Base-by-base conservation (phyloP, 2,113 vertebrate species). In the Amphiprion ocellaris region DNA sequence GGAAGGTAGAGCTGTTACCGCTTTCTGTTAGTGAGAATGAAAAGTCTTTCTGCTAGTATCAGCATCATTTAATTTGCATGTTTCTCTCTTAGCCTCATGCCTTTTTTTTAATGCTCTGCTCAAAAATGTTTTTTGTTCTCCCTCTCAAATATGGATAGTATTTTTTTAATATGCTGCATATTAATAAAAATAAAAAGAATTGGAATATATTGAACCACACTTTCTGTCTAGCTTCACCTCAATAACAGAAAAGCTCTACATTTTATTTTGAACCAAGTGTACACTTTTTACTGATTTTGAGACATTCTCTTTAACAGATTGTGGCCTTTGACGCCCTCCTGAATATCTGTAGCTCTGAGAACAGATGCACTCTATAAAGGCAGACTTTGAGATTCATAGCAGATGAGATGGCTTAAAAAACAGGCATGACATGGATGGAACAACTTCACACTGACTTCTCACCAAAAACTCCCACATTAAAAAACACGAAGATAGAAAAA, bases 391-490 rank as follows among this genome's bases (percentile, higher is more conserved):
- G 53, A 62, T 17, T 15, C 41, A 55, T 16, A 82, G 33, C 58
- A 78, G 52, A 82, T 33, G 39, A 79, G 71, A 63, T 4, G 10
- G 21, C 52, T 71, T 52, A 1, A 62, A 79, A 70, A 53, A 79
- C 14, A 65, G n/a, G 69, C 59, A 30, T 30, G 63, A 52, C 30
- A 76, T 61, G 12, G 67, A 78, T 60, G 56, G 67, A 84, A 71
- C 68, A 80, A 77, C 74, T 84, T 79, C 28, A 66, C 6, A 16
- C 70, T 58, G 59, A 85, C 86, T 64, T 81, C 56, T 82, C 62
- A 71, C 72, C 69, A 81, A 77, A 82, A 88, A 68, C 78, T 72
- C 23, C 71, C 41, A 86, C 81, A 71, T 77, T 66, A 78, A 84
- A 86, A 37, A 84, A 80, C 74, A 77, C 33, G 52, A 79, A 81